Evolutionary conservation across 2,888 invertebrate genomes (phyloP), one percentile per base, ranked within the genome.

Genomic region (Pseudococcus jackbeardsleyi): DNA sequence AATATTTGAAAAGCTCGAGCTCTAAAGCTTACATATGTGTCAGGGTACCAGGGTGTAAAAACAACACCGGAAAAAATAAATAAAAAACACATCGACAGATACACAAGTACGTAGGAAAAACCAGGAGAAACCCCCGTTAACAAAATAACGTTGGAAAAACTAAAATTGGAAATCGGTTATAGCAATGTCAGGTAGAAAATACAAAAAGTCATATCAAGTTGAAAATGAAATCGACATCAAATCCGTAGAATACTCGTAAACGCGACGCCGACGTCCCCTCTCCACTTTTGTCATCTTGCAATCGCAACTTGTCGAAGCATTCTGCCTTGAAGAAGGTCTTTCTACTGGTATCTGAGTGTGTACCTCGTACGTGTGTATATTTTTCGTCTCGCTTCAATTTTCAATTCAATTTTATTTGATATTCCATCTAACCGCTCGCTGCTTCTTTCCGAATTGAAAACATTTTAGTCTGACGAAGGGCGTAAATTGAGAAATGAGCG

Each of bases 201-300:
- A 79, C 54, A 88, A 79, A 88, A 88, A 79, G 88, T 88, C 88
- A 79, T 79, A 88, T 88, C 88, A 88, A 79, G 59, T 79, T 79
- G 88, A 88, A 88, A 88, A 88, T 88, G 79, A 88, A 88, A 88
- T 88, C 88, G 88, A 82, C 88, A 82, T 88, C 88, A 33, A 88
- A 88, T 88, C 77, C 79, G 82, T 87, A 87, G 48, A 79, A 50
- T 48, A 88, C 54, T 64, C 22, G 64, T 64, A 46, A 72, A 48
- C 42, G 42, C 72, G 42, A 68, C 48, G 72, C 8, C 39, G 19
- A 9, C 22, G 64, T 9, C 22, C 22, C 64, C 1, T 8, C 22
- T 0, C 3, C 22, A 1, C 9, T 22, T 11, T 7, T 22, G 64
- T 9, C 64, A 22, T 12, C 12, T 19, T 19, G 79, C 79, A 82